These are phyloP conservation scores for Hemibagrus wyckioides DNA, from an alignment of 2,113 vertebrate genomes.

Conservation along the genomic window DNA sequence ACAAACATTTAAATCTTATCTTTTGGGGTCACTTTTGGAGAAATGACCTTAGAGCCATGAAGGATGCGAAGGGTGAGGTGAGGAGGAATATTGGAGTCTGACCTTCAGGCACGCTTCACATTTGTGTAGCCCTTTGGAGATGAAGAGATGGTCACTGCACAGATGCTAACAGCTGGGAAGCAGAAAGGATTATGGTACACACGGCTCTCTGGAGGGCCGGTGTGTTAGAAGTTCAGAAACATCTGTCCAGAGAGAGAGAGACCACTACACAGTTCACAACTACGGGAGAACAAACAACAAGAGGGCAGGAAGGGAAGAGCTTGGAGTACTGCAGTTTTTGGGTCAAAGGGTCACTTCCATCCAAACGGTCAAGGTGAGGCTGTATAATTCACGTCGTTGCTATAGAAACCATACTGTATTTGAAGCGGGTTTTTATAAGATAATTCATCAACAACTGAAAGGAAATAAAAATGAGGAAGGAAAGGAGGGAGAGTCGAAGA, in stretches of 20 bases:
- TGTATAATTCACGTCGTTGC: background rate
- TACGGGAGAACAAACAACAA: background rate
- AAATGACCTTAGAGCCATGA: constrained; percentile 10
- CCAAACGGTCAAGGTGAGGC: background rate
- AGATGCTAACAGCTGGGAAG: background rate
- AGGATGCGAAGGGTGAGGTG: constrained; percentile 26
- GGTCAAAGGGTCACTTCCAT: background rate
- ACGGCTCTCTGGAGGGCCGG: background rate
- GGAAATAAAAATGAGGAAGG: too few species aligned
- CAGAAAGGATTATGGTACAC: background rate
- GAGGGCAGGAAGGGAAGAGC: background rate
- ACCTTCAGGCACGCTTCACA: background rate
- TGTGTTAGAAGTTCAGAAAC: background rate
- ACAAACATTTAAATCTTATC: background rate
- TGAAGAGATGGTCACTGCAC: background rate
- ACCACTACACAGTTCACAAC: background rate
- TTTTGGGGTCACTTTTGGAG: background rate
- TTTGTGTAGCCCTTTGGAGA: background rate
- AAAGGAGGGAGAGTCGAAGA: too few species aligned
- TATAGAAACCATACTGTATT: background rate
- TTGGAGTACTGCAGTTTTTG: too few species aligned
- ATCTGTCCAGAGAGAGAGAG: background rate
- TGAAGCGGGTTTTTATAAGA: too few species aligned
- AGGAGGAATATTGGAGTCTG: background rate
- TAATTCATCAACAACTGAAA: too few species aligned